Evolutionary conservation across 2,113 vertebrate genomes (phyloP).

Genomic region (Sander lucioperca): DNA sequence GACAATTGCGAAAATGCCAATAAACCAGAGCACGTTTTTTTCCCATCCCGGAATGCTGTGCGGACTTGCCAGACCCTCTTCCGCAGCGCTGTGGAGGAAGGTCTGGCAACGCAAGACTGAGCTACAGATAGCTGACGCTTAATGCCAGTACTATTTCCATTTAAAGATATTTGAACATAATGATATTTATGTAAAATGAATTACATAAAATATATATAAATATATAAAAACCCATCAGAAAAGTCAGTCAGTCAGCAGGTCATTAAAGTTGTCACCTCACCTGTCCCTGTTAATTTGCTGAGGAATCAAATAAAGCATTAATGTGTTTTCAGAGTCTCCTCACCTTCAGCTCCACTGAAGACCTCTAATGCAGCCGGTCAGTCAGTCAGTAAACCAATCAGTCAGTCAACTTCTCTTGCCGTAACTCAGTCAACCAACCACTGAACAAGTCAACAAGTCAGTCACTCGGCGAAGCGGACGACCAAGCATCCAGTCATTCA

Average conservation of each 20-base stretch:
- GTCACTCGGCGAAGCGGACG: conserved; percentile 46
- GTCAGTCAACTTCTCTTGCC: conserved; percentile 37
- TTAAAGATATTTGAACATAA: background rate
- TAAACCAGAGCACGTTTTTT: no score
- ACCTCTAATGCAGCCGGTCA: conserved; percentile 37
- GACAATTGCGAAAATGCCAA: no score
- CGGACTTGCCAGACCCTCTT: no score
- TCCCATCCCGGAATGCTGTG: no score
- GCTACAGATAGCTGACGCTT: background rate
- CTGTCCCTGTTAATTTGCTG: conserved; percentile 33
- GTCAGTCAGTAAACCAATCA: conserved; percentile 38
- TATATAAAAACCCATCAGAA: background rate
- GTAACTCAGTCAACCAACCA: conserved; percentile 50
- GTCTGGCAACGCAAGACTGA: no score
- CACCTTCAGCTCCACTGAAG: conserved; percentile 37
- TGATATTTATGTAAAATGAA: background rate
- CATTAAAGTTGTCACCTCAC: conserved; percentile 20
- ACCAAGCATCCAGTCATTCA: conserved; percentile 68
- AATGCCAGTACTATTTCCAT: background rate
- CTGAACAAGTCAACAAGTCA: conserved; percentile 74
- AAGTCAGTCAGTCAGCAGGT: conserved; percentile 22
- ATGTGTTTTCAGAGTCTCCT: conserved; percentile 35
- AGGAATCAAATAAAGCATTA: conserved; percentile 36
- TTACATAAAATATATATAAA: background rate
- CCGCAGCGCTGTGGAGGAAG: no score